These are phyloP conservation scores for Otis tarda DNA, from an alignment of 2,113 vertebrate species.

Conservation along the genomic window DNA sequence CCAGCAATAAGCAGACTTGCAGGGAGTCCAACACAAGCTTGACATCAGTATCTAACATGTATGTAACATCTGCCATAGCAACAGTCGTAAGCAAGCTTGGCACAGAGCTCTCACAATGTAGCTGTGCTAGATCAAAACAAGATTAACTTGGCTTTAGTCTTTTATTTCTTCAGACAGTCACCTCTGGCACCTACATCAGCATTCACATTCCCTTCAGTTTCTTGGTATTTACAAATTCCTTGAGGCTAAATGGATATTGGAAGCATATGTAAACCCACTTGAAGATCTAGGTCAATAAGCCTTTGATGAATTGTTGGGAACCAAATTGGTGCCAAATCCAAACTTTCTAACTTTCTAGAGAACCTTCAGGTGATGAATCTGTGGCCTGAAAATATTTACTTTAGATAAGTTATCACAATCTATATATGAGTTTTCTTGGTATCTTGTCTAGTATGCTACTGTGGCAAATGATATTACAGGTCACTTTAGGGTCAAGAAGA, in stretches of 20 bases:
- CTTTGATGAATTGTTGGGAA: constrained; percentile 18
- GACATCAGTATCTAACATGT: not conserved
- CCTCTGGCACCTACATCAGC: not conserved
- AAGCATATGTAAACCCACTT: constrained; percentile 19
- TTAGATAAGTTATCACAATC: not conserved
- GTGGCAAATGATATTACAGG: not conserved
- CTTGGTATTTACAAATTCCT: constrained; percentile 37
- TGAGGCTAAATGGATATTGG: constrained; percentile 29
- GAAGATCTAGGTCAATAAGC: not conserved
- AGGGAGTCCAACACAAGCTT: not conserved
- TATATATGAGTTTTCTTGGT: not conserved
- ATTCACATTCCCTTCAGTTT: not conserved
- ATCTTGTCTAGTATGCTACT: not conserved
- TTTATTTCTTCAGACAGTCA: constrained; percentile 24
- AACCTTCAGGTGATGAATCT: not conserved
- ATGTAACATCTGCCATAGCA: not conserved
- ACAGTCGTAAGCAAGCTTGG: not conserved
- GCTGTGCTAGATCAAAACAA: constrained; percentile 29
- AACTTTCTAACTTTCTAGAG: not conserved
- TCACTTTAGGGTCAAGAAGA: not conserved
- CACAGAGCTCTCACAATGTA: not conserved
- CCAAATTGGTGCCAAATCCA: not conserved
- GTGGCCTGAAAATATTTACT: not conserved
- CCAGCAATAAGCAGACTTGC: not conserved
- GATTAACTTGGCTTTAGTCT: constrained; percentile 27